These are phyloP conservation scores for Mohoua ochrocephala DNA, from an alignment of 2,113 vertebrate species.

Conservation along the genomic window DNA sequence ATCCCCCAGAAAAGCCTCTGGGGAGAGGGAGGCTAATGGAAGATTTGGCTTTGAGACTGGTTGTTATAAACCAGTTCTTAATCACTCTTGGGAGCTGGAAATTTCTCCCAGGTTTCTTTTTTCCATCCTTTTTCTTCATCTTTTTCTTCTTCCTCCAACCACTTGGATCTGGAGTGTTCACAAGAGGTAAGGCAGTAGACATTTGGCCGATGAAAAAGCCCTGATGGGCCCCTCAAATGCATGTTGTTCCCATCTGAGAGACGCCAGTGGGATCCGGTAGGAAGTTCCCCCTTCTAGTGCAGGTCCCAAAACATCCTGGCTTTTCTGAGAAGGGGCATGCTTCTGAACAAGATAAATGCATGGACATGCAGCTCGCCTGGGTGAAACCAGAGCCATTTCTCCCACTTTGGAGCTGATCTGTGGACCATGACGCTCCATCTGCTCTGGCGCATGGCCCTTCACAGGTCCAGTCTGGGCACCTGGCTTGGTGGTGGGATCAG, in stretches of 20 bases:
- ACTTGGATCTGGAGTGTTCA: not conserved
- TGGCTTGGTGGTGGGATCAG: not conserved
- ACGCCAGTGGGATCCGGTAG: not conserved
- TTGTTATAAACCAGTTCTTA: not conserved
- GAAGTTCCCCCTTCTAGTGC: not conserved
- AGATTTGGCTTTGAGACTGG: not conserved
- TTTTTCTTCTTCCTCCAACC: not conserved
- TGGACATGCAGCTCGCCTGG: not conserved
- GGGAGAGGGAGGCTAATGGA: not conserved
- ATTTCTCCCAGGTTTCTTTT: not conserved
- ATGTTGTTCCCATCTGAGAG: accelerated
- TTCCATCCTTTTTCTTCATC: not conserved
- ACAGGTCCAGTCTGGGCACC: not conserved
- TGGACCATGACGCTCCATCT: not conserved
- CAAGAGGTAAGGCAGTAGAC: not conserved
- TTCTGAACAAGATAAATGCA: not conserved
- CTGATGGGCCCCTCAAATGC: not conserved
- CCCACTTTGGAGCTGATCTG: not conserved
- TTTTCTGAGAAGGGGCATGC: not conserved
- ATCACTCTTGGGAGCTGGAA: not conserved
- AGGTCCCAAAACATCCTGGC: not conserved
- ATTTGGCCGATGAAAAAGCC: not conserved
- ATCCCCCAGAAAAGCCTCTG: not conserved
- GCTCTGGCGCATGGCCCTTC: accelerated
- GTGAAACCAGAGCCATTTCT: not conserved